phyloP scores from a whole-genome alignment of 2,113 vertebrate genomes.

The Meles meles region DNA sequence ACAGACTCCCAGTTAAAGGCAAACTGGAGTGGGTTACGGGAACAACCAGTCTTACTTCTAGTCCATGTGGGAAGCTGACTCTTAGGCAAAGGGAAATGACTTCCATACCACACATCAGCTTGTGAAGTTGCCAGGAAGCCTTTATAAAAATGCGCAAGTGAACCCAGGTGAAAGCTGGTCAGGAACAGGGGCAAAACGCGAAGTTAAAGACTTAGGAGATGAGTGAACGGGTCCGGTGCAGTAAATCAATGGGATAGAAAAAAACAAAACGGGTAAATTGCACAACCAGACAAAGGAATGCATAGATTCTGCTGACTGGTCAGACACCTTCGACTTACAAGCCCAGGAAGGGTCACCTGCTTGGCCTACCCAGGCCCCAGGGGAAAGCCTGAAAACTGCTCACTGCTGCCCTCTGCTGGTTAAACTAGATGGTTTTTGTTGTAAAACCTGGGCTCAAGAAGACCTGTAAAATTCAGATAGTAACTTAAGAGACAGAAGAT shows the following conservation, averaged over 20 bases:
- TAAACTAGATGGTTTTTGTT: neutral
- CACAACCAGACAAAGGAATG: conserved; percentile 26
- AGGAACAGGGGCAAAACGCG: neutral
- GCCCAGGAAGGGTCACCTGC: neutral
- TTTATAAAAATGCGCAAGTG: neutral
- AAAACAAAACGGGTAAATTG: neutral
- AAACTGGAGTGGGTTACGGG: neutral
- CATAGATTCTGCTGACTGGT: neutral
- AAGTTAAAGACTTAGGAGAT: conserved; percentile 29
- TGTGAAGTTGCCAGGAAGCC: neutral
- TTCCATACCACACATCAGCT: neutral
- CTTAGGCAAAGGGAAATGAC: neutral
- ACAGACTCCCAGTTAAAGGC: neutral
- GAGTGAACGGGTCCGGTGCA: neutral
- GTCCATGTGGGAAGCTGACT: neutral
- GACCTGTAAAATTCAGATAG: neutral
- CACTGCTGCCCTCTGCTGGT: conserved; percentile 28
- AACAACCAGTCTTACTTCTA: neutral
- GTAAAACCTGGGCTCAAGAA: neutral
- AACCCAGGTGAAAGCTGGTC: neutral
- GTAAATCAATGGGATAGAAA: conserved; percentile 38
- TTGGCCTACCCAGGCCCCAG: neutral
- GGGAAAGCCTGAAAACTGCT: neutral
- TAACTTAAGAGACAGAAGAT: neutral
- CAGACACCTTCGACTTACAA: neutral